Conservation (phyloP, 2,113 vertebrate species). For the Varanus salvator region DNA sequence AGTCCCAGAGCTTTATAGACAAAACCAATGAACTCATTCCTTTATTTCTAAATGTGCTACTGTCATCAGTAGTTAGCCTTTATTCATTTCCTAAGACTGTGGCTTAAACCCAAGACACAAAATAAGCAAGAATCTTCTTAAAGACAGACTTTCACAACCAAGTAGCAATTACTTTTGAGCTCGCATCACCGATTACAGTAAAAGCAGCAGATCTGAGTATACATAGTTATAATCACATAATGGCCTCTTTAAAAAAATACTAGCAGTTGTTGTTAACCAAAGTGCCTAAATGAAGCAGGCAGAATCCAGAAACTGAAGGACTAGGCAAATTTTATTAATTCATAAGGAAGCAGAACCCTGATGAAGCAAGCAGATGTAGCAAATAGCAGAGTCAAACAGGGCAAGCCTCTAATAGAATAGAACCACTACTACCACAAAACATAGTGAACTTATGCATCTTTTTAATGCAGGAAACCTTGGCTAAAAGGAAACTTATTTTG, state of each 20-base stretch:
- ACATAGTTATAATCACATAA: too few species aligned
- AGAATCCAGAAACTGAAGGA: too few species aligned
- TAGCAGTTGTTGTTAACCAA: background rate
- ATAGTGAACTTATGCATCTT: too few species aligned
- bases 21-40: constrained; percentile 8
- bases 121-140: background rate
- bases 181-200: background rate
- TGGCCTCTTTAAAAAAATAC: constrained; percentile 8
- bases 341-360: too few species aligned
- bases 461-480: too few species aligned
- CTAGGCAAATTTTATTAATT: too few species aligned
- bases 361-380: too few species aligned
- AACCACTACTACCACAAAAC: too few species aligned
- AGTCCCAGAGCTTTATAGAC: background rate
- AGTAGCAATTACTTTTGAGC: background rate
- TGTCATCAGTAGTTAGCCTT: constrained; percentile 9
- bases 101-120: background rate
- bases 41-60: constrained; percentile 5
- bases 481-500: too few species aligned
- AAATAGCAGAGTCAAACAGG: too few species aligned
- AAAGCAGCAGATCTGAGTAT: background rate
- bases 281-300: too few species aligned
- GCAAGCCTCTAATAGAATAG: too few species aligned
- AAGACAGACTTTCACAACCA: background rate
- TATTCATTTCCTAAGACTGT: background rate